Base-by-base conservation (phyloP, 1,140 invertebrate species). In the Himalopsyche phryganea region DNA sequence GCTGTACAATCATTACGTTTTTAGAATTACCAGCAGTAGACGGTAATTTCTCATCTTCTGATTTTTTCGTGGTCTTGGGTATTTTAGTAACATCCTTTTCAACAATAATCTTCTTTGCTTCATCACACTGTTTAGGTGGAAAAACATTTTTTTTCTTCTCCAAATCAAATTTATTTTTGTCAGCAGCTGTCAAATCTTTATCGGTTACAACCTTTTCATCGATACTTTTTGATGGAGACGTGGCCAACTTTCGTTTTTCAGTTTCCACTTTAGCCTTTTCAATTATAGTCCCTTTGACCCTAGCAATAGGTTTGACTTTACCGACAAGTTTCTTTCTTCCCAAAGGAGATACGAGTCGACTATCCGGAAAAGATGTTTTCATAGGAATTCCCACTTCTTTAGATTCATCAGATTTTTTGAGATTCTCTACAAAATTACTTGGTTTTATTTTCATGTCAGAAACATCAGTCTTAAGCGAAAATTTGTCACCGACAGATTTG, bases 251-350 rank as follows among this genome's bases (percentile, higher is more conserved):
- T 66, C 76, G 75, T 54, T 70, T 73, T 42, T 77, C 76, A 11
- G 67, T 50, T 40, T 79, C 75, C 2, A 65, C 56, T 61, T 74
- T 64, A 7, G n/a, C 74, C 63, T 76, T 78, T 65, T 77, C 75
- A 55, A 79, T 74, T 18, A 79, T 63, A 18, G 75, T 79, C 6
- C 75, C 76, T 67, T 79, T 79, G 7, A 79, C 76, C 65, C 76
- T 69, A 44, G 76, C 75, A 45, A 79, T 76, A 6, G 76, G 76
- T 18, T 75, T 68, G 1, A 79, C 76, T 64, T 73, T 66, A 7
- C 73, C 75, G 28, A 76, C 53, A 49, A 73, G 73, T 66, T 77
- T 77, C 59, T 71, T 77, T 10, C 56, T 44, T 7, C 61, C 61
- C 17, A 63, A 51, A 10, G 61, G 61, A n/a, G 61, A 50, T 15